These are phyloP conservation scores for Sapayoa aenigma DNA, from an alignment of 2,113 vertebrate species.

Conservation along the genomic window DNA sequence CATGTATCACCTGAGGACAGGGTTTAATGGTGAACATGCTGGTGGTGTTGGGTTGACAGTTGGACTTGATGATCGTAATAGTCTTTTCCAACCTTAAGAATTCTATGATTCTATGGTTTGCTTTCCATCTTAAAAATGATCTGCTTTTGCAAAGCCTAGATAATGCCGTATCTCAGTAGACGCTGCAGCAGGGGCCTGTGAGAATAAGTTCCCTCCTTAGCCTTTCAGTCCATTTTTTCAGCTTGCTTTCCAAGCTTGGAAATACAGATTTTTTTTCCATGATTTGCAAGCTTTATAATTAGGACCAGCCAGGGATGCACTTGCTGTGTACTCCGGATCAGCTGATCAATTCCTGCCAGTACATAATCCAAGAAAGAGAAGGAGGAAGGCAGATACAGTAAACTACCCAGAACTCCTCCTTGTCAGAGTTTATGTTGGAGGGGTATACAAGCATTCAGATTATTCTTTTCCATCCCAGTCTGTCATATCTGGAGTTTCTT, in stretches of 20 bases:
- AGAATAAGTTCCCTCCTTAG: not conserved
- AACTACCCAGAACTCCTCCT: not conserved
- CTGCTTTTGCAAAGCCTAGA: not conserved
- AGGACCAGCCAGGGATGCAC: not conserved
- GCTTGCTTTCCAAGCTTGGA: not conserved
- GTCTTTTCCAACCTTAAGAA: not conserved
- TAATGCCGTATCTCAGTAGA: not conserved
- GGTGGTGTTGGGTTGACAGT: not conserved
- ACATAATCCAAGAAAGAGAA: not conserved
- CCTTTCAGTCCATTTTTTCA: not conserved
- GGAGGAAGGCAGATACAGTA: not conserved
- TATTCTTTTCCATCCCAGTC: not conserved
- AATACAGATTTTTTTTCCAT: accelerated
- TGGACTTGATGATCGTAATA: not conserved
- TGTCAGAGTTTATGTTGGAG: not conserved
- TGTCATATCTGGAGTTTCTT: not conserved
- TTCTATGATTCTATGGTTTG: not conserved
- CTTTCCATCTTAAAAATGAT: not conserved
- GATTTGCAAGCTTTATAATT: not conserved
- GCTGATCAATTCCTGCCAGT: not conserved
- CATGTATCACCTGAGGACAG: too few relatives aligned
- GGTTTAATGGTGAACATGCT: not conserved
- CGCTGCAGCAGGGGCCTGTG: not conserved
- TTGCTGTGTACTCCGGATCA: not conserved
- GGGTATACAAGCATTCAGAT: not conserved